Conservation (phyloP, 1,140 invertebrate genomes). For the Fopius arisanus region DNA sequence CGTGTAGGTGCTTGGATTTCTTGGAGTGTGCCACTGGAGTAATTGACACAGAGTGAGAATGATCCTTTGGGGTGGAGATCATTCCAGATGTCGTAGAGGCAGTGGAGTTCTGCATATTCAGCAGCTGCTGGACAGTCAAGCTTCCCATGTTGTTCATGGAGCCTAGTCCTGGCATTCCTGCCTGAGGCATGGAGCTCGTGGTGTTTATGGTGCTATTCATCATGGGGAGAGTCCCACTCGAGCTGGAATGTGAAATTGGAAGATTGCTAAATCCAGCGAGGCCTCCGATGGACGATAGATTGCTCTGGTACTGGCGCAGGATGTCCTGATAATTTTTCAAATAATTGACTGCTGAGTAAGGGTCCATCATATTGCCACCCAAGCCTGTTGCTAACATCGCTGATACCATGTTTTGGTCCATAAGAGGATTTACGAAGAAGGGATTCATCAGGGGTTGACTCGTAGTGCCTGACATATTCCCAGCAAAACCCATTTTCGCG, state of each 20-base stretch:
- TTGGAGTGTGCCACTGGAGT: constrained; percentile 52
- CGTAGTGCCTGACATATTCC: constrained; percentile 46
- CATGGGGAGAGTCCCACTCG: constrained; percentile 35
- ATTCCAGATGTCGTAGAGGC: constrained; percentile 29
- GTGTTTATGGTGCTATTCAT: constrained; percentile 40
- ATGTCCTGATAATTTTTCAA: constrained; percentile 56
- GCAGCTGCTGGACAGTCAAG: constrained; percentile 46
- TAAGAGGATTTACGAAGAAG: constrained; percentile 53
- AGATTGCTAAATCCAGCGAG: constrained; percentile 41
- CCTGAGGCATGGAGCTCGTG: constrained; percentile 10
- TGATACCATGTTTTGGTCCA: constrained; percentile 54
- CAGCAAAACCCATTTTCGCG: constrained; percentile 47
- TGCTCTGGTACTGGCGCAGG: constrained; percentile 56
- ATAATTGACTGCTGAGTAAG: constrained; percentile 51
- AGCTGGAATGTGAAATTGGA: constrained; percentile 25
- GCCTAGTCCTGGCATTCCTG: constrained; percentile 34
- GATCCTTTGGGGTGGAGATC: constrained; percentile 49
- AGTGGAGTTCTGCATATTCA: constrained; percentile 41
- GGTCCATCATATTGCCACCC: constrained; percentile 51
- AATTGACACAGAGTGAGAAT: constrained; percentile 55
- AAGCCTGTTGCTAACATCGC: constrained; percentile 52
- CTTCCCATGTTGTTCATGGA: constrained; percentile 35
- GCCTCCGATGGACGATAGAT: constrained; percentile 45
- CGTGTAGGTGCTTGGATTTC: constrained; percentile 38
- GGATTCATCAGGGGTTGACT: constrained; percentile 54